Percentiles rank a stretch among this genome's conserved stretches.
Conservation (phyloP, 2,888 invertebrate genomes). For the Falcaria lacertinaria region DNA sequence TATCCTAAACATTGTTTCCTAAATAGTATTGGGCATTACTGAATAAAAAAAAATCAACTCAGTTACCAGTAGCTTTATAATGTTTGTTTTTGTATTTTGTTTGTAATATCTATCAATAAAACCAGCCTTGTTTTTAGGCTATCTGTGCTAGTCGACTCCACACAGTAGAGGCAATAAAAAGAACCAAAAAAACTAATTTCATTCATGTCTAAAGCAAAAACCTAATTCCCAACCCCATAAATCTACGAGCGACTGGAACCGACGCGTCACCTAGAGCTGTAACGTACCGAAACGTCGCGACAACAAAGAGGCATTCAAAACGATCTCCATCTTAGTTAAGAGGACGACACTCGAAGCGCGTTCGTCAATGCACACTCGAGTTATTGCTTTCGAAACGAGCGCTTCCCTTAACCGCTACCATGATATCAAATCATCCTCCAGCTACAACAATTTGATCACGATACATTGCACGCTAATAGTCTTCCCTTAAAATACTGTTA, state of each 20-base stretch:
- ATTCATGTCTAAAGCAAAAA: slow-evolving; percentile 11
- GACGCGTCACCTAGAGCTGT: slow-evolving; percentile 26
- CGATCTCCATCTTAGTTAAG: slow-evolving; percentile 58
- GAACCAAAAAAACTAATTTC: background rate
- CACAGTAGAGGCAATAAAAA: background rate
- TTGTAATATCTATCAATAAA: background rate
- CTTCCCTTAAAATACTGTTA: background rate
- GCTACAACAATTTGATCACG: background rate
- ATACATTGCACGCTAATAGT: slow-evolving; percentile 14
- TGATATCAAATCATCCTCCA: background rate
- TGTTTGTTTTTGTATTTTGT: too few species aligned
- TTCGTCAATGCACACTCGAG: slow-evolving; percentile 69
- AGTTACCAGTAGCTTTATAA: background rate
- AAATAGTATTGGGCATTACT: too few species aligned
- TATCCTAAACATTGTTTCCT: too few species aligned
- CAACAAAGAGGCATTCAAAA: slow-evolving; percentile 61
- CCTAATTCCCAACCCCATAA: slow-evolving; percentile 24
- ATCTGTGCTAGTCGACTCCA: background rate
- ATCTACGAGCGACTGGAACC: slow-evolving; percentile 16
- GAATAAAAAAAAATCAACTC: background rate
- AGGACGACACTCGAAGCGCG: slow-evolving; percentile 60
- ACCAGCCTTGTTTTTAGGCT: background rate
- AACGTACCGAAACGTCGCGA: slow-evolving; percentile 29
- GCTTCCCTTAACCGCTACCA: slow-evolving; percentile 39
- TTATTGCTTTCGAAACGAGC: slow-evolving; percentile 61